Evolutionary conservation across 2,113 vertebrate species (phyloP).

Genomic region (Mus musculus): GRCm39 chr13:28272501-28273000

Average conservation of each 20-base stretch:
- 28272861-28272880: neutral
- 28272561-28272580: neutral
- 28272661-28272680: neutral
- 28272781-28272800: neutral
- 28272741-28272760: neutral
- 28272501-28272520: neutral
- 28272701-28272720: neutral
- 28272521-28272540: neutral
- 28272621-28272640: neutral
- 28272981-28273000: neutral
- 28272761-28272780: neutral
- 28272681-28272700: neutral
- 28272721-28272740: no score
- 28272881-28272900: neutral
- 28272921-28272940: neutral
- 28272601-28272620: neutral
- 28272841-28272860: neutral
- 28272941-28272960: neutral
- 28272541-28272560: neutral
- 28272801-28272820: neutral
- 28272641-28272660: neutral
- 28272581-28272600: neutral
- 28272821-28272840: neutral
- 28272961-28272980: neutral
- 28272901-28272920: neutral